Percentiles rank a stretch among this genome's conserved stretches.
Evolutionary conservation across 2,888 invertebrate genomes (phyloP).

Genomic region (Andrena camellia): DNA sequence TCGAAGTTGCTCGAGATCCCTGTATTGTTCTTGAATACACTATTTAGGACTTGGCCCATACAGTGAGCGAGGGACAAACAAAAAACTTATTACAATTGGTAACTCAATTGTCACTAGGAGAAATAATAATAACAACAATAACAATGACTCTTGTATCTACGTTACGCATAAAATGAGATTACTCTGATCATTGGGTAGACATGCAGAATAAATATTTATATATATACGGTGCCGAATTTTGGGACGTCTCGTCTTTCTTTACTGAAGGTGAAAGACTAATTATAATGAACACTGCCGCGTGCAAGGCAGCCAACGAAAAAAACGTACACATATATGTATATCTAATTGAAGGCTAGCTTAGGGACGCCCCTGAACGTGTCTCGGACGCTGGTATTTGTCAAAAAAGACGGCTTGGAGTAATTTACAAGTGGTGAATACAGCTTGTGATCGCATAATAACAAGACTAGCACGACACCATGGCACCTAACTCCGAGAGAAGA

Average conservation of each 20-base stretch:
- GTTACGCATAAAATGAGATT: conserved; percentile 47
- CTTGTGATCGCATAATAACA: conserved; percentile 67
- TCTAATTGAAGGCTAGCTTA: conserved; percentile 73
- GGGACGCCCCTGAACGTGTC: conserved; percentile 79
- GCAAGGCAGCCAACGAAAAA: conserved; percentile 74
- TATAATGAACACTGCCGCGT: conserved; percentile 68
- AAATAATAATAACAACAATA: conserved; percentile 34
- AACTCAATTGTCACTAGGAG: conserved; percentile 48
- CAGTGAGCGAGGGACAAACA: conserved; percentile 37
- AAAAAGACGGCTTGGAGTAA: conserved; percentile 55
- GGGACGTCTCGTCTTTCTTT: conserved; percentile 29
- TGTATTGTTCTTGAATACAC: conserved; percentile 24
- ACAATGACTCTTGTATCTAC: conserved; percentile 44
- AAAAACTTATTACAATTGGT: conserved; percentile 27
- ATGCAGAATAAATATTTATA: conserved; percentile 48
- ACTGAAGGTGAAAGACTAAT: conserved; percentile 33
- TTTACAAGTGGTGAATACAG: conserved; percentile 66
- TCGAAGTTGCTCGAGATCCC: not conserved
- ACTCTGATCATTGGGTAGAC: conserved; percentile 43
- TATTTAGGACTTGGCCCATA: conserved; percentile 26
- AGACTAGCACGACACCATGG: conserved; percentile 71
- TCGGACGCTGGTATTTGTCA: conserved; percentile 68
- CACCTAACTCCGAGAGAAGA: conserved; percentile 59
- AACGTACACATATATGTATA: conserved; percentile 56
- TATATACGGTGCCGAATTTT: conserved; percentile 50